A percentile compares a stretch with the other conserved stretches of the same genome.
Evolutionary conservation across 2,888 invertebrate species (phyloP).

Genomic region (Drosophila picticornis): DNA sequence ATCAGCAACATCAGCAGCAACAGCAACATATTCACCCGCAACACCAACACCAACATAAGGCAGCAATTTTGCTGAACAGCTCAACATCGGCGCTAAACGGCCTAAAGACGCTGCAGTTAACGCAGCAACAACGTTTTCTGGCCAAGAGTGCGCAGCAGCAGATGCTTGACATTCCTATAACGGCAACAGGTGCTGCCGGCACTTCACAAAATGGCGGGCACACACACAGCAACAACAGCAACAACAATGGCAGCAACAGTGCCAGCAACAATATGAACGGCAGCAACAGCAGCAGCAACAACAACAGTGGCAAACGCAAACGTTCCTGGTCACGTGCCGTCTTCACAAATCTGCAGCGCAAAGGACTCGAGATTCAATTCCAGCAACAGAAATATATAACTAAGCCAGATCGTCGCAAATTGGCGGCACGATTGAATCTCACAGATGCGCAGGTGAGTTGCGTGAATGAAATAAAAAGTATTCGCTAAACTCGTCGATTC

Average conservation of each 20-base stretch:
- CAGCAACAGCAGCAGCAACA: slow-evolving; percentile 13
- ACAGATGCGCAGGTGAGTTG: slow-evolving; percentile 94
- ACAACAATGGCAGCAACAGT: slow-evolving; percentile 24
- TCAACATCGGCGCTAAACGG: slow-evolving; percentile 66
- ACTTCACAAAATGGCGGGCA: slow-evolving; percentile 45
- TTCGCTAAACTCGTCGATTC: too few relatives aligned
- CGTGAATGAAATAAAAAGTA: neutral
- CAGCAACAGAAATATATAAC: slow-evolving; percentile 98
- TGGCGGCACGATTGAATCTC: slow-evolving; percentile 95
- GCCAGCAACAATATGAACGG: slow-evolving; percentile 19
- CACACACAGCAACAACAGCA: slow-evolving; percentile 31
- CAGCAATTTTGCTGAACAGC: slow-evolving; percentile 58
- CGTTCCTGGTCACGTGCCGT: slow-evolving; percentile 98
- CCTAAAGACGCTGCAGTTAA: slow-evolving; percentile 77
- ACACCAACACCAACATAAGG: slow-evolving; percentile 49
- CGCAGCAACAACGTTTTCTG: slow-evolving; percentile 72
- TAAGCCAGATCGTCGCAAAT: slow-evolving; percentile 95
- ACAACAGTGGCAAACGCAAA: slow-evolving; percentile 88
- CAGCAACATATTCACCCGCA: slow-evolving; percentile 54
- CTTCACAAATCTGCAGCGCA: slow-evolving; percentile 97
- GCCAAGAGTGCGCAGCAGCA: slow-evolving; percentile 67
- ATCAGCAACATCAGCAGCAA: slow-evolving; percentile 45
- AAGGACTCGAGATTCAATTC: slow-evolving; percentile 96
- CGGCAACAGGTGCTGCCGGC: slow-evolving; percentile 37
- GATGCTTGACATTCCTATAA: slow-evolving; percentile 67